Conservation (phyloP, 2,113 vertebrate species). For the Clarias batrachus region DNA sequence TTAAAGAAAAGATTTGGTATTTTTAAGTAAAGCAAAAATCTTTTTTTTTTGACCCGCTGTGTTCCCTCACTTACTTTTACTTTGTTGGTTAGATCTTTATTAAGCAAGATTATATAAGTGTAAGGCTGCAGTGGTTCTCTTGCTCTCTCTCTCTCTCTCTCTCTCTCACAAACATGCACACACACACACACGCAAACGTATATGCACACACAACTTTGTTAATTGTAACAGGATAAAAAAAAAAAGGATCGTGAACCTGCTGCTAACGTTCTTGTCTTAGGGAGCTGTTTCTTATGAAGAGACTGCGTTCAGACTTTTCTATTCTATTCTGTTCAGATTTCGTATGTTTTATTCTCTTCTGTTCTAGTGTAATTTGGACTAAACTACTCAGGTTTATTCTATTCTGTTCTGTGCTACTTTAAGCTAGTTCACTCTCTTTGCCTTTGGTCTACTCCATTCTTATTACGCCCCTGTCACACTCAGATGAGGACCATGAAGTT, state of each 20-base stretch:
- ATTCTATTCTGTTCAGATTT: too few species aligned
- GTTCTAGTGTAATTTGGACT: not conserved
- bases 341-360: not conserved
- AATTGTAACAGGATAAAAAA: not conserved
- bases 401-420: not conserved
- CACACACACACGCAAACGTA: not conserved
- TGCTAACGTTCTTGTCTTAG: not conserved
- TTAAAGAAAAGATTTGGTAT: conserved; percentile 16
- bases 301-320: not conserved
- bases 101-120: not conserved
- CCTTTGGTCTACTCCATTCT: too few species aligned
- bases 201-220: not conserved
- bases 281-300: not conserved
- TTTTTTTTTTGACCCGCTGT: not conserved
- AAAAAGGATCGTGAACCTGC: not conserved
- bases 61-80: not conserved
- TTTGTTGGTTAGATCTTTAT: conserved; percentile 7
- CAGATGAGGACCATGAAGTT: too few species aligned
- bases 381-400: not conserved
- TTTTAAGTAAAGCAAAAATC: not conserved
- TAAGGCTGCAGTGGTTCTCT: not conserved
- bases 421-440: too few species aligned
- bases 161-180: not conserved
- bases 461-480: too few species aligned
- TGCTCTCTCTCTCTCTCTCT: too few species aligned